phyloP scores from a whole-genome alignment of 2,888 invertebrate genomes.

The Mystacides longicornis region DNA sequence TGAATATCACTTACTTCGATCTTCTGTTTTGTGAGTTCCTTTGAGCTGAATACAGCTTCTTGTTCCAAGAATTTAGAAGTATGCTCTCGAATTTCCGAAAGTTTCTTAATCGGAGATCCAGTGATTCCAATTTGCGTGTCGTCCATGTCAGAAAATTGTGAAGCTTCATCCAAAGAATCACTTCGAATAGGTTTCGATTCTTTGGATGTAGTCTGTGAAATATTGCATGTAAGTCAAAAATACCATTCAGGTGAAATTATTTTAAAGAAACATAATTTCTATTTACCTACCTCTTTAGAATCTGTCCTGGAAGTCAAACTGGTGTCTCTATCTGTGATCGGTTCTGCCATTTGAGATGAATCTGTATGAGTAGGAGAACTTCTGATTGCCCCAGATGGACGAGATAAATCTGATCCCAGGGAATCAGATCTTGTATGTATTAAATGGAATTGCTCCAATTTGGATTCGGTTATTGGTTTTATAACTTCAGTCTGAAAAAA shows the following conservation, averaged over 20 bases:
- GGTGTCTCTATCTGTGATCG: constrained; percentile 30
- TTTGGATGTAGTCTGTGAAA: constrained; percentile 39
- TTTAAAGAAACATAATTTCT: too few relatives aligned
- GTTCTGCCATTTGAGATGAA: constrained; percentile 38
- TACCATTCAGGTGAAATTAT: too few relatives aligned
- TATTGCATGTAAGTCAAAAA: not conserved
- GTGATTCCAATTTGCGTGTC: constrained; percentile 30
- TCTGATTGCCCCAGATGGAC: constrained; percentile 6
- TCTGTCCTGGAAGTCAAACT: constrained; percentile 47
- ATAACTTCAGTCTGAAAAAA: constrained; percentile 3
- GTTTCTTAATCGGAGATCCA: not conserved
- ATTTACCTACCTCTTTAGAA: constrained; percentile 39
- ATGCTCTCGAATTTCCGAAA: constrained; percentile 4
- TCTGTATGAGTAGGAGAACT: constrained; percentile 30
- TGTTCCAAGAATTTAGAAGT: constrained; percentile 18
- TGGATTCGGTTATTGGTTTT: constrained; percentile 8
- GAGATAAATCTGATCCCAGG: constrained; percentile 36
- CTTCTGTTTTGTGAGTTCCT: constrained; percentile 12
- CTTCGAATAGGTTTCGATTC: constrained; percentile 43
- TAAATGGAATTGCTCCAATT: constrained; percentile 13
- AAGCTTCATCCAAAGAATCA: constrained; percentile 46
- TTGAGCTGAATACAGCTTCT: constrained; percentile 18
- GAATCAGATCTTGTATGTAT: constrained; percentile 43
- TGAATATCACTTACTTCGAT: not conserved
- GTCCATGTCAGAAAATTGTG: constrained; percentile 47